These are phyloP conservation scores for Penaeus vannamei DNA, from an alignment of 1,140 invertebrate species.

Conservation along the genomic window DNA sequence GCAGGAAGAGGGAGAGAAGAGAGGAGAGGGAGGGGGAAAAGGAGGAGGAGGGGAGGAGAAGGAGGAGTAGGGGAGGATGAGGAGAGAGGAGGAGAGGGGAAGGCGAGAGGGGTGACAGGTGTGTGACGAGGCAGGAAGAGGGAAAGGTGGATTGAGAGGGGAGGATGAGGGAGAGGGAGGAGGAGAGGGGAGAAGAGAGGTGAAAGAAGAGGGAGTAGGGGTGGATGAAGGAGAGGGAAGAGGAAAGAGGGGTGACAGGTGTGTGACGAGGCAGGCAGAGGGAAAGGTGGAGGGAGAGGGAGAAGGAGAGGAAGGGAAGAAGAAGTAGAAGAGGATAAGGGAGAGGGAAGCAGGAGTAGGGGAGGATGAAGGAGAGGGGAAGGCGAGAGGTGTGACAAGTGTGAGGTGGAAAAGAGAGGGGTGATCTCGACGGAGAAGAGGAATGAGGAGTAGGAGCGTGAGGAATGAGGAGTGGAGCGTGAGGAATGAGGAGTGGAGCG, in stretches of 20 bases:
- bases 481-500: neutral
- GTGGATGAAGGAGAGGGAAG: neutral
- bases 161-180: neutral
- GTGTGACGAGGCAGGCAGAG: neutral
- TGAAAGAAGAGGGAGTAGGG: neutral
- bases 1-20: neutral
- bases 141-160: neutral
- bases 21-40: neutral
- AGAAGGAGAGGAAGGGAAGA: neutral
- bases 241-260: too few species aligned
- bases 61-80: neutral
- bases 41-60: neutral
- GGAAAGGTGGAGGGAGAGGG: too few species aligned
- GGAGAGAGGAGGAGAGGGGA: too few species aligned
- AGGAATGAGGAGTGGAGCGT: neutral
- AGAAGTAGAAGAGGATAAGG: neutral
- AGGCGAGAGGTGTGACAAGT: neutral
- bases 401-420: neutral
- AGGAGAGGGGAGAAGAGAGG: neutral
- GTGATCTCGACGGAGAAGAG: neutral
- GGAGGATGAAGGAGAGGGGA: neutral
- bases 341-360: neutral
- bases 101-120: too few species aligned
- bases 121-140: neutral
- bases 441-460: neutral